Base-by-base conservation (phyloP, 2,797 vertebrate genomes). In the Parauchenoglanis punctatus region DNA sequence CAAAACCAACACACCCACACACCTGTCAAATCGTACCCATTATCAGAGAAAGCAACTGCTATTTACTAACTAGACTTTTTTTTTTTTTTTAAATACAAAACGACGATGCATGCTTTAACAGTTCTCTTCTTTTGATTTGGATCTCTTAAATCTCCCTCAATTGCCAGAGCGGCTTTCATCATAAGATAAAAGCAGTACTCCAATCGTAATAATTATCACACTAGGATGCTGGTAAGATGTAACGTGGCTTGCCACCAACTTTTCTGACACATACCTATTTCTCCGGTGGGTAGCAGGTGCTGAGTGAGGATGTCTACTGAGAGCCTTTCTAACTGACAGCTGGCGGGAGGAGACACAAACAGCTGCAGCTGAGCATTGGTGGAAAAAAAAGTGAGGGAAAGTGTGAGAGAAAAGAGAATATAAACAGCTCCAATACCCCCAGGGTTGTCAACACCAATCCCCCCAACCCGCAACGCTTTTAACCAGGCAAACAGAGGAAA, bases 241-340 rank as follows among this genome's bases (percentile, higher is more conserved):
- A 75, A 87, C 59, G 35, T 90, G 46, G 84, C 83, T 85, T 85
- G 86, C 85, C 58, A 89, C n/a, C 44, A 75, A 90, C 89, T 91
- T 91, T 91, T 87, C 87, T 88, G 91, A 90, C 91, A 90, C 92
- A 93, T 94, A 95, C 94, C 95, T 95, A 94, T 94, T 95, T 95
- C 92, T 95, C 94, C 92, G 93, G 92, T 93, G 94, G 96, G 95
- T 95, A 95, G 95, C 94, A 96, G 95, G 95, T 96, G 95, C 96
- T 95, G 93, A 94, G 94, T 93, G 92, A 91, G 93, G 94, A 94
- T 95, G 94, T 95, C 96, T 96, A 94, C 92, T 86, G 93, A 93
- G 94, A 93, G 92, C 89, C 87, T 90, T 84, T 91, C 91, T 93
- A 89, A 93, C 91, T 95, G 95, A 96, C 96, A 97, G 96, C 97